These are phyloP conservation scores for Cantharis nigra DNA, from an alignment of 2,888 invertebrate genomes.

Conservation along the genomic window DNA sequence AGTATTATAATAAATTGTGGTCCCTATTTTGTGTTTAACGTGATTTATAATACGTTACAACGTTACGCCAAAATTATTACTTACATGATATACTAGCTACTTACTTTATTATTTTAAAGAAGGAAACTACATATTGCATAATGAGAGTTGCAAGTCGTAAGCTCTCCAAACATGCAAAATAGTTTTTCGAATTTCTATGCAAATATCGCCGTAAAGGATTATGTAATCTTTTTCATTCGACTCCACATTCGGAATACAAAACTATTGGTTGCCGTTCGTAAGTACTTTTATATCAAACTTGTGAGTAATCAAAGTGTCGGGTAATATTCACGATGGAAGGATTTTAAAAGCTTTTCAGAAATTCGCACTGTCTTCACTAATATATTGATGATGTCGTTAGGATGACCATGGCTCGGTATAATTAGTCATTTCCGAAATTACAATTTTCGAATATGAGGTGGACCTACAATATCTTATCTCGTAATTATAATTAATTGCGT, in stretches of 20 bases:
- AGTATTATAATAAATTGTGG: constrained; percentile 44
- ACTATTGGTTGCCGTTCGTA: background rate
- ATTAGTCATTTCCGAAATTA: background rate
- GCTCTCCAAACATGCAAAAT: background rate
- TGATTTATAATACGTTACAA: background rate
- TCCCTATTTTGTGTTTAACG: background rate
- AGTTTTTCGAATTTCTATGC: background rate
- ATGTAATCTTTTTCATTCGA: background rate
- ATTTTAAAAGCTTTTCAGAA: background rate
- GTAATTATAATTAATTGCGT: background rate
- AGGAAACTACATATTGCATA: background rate
- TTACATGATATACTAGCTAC: no score
- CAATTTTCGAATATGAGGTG: background rate
- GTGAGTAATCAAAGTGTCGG: background rate
- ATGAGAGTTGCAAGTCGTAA: background rate
- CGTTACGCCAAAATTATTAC: background rate
- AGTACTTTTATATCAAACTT: background rate
- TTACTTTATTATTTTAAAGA: background rate
- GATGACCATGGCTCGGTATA: background rate
- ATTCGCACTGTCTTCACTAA: background rate
- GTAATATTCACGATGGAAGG: background rate
- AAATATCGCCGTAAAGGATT: background rate
- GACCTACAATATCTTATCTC: background rate
- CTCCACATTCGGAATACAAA: background rate
- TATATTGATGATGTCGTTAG: background rate